phyloP scores from a whole-genome alignment of 2,888 invertebrate species.

The Electrophaes corylata region DNA sequence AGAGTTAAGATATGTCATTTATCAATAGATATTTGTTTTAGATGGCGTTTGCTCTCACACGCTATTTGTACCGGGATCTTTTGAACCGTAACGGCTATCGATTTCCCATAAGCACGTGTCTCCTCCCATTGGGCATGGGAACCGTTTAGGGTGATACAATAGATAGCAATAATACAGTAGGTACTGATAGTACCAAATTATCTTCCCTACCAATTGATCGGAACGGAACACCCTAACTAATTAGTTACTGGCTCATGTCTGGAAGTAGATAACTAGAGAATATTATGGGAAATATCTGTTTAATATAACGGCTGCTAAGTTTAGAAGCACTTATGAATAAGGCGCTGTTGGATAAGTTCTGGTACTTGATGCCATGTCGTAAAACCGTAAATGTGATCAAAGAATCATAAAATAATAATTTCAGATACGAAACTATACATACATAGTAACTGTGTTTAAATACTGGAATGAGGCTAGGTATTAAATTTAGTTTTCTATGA shows the following conservation, averaged over 20 bases:
- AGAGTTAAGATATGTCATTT: too few species aligned
- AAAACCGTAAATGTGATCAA: conserved; percentile 15
- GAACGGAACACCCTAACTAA: conserved; percentile 46
- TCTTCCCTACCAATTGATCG: conserved; percentile 58
- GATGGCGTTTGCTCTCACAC: background rate
- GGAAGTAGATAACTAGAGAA: conserved; percentile 24
- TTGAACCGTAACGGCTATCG: conserved; percentile 44
- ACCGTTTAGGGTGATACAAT: conserved; percentile 72
- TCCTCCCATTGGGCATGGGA: conserved; percentile 60
- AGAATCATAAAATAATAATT: conserved; percentile 9
- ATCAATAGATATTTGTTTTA: conserved; percentile 8
- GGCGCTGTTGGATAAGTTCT: conserved; percentile 23
- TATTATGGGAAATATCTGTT: conserved; percentile 29
- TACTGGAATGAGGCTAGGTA: too few species aligned
- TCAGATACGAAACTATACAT: too few species aligned
- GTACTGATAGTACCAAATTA: conserved; percentile 67
- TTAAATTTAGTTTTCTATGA: too few species aligned
- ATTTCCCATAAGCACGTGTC: conserved; percentile 53
- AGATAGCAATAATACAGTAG: conserved; percentile 20
- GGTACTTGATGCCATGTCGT: conserved; percentile 28
- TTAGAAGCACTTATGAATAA: conserved; percentile 31
- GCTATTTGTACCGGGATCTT: conserved; percentile 15
- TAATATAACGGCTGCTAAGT: conserved; percentile 28
- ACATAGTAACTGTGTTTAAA: too few species aligned
- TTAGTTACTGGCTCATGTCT: conserved; percentile 21